Evolutionary conservation across 2,113 vertebrate genomes (phyloP).

Genomic region (Poicephalus meyeri): DNA sequence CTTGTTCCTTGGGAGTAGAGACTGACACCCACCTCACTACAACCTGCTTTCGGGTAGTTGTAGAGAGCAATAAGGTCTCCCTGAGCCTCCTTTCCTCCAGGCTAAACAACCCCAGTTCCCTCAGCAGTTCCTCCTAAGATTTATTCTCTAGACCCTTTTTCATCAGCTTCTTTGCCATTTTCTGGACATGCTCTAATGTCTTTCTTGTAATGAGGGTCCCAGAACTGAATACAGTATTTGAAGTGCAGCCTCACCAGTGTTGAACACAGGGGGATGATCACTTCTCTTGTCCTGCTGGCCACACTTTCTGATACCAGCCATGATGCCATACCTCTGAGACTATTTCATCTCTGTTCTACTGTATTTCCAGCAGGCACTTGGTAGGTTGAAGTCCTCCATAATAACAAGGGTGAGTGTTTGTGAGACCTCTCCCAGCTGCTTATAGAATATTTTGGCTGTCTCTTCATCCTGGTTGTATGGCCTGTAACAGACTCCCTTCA

Average conservation of each 20-base stretch:
- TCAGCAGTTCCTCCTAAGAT: not conserved
- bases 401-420: not conserved
- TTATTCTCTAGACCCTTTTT: not conserved
- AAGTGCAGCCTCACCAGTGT: not conserved
- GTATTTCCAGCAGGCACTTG: not conserved
- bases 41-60: not conserved
- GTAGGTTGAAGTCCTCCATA: not conserved
- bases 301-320: not conserved
- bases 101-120: not conserved
- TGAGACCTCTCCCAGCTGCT: not conserved
- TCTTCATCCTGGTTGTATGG: not conserved
- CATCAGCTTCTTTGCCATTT: not conserved
- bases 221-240: not conserved
- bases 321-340: not conserved
- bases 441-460: not conserved
- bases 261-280: too few relatives aligned
- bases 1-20: not conserved
- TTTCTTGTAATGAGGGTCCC: not conserved
- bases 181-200: rapidly evolving
- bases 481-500: not conserved
- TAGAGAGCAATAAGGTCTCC: not conserved
- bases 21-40: not conserved
- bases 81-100: not conserved
- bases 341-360: not conserved
- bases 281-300: not conserved